A percentile compares a stretch with the other conserved stretches of the same genome.
These are phyloP conservation scores for Falco biarmicus DNA, from an alignment of 2,797 vertebrate species.

Conservation along the genomic window DNA sequence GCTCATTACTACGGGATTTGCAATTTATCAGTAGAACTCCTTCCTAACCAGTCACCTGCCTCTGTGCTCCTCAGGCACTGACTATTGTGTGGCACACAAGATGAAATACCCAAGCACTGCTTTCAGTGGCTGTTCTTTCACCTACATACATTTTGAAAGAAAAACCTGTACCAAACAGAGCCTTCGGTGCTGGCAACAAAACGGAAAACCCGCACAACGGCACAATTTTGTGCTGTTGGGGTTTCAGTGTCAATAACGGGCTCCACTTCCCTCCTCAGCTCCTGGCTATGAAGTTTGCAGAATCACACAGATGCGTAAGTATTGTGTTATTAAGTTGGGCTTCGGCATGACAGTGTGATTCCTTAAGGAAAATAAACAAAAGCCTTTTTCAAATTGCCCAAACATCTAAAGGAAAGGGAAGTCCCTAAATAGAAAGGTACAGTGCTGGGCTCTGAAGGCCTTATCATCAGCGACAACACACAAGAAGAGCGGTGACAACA, in stretches of 20 bases:
- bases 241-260: background rate
- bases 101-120: accelerated
- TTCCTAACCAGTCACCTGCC: background rate
- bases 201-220: background rate
- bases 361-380: slow-evolving; percentile 20
- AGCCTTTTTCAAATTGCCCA: background rate
- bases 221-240: background rate
- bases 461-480: background rate
- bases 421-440: slow-evolving; percentile 35
- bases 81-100: background rate
- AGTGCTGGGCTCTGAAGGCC: background rate
- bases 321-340: background rate
- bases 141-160: background rate
- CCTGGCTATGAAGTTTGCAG: background rate
- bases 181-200: background rate
- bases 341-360: background rate
- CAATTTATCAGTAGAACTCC: background rate
- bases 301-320: background rate
- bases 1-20: background rate
- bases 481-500: background rate
- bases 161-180: background rate
- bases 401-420: slow-evolving; percentile 39
- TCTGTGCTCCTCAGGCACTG: background rate
- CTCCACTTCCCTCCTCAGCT: background rate
- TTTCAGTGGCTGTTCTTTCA: background rate